These are phyloP conservation scores for Lamprotornis superbus DNA, from an alignment of 2,113 vertebrate genomes.

Conservation along the genomic window DNA sequence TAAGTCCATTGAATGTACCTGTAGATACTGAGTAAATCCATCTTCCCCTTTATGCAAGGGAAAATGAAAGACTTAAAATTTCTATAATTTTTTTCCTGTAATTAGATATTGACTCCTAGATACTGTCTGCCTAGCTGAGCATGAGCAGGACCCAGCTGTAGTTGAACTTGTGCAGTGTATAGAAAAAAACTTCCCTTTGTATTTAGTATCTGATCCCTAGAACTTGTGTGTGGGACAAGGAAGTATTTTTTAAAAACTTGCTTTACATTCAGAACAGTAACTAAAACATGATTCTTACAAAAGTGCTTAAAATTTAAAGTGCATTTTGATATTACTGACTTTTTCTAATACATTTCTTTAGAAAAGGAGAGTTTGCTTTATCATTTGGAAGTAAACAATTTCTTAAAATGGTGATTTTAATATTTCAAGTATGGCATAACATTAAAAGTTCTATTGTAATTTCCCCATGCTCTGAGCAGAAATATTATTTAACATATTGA, in stretches of 20 bases:
- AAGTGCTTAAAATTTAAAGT: neutral
- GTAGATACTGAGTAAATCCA: neutral
- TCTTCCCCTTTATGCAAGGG: neutral
- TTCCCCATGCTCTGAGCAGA: neutral
- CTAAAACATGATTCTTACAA: neutral
- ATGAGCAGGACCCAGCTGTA: neutral
- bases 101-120: neutral
- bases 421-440: neutral
- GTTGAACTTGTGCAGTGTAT: neutral
- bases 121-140: neutral
- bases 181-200: neutral
- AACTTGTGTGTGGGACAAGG: neutral
- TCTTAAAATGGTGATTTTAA: neutral
- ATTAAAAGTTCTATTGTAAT: neutral
- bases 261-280: neutral
- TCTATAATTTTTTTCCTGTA: fast-evolving
- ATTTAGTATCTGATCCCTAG: neutral
- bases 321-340: neutral
- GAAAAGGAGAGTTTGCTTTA: neutral
- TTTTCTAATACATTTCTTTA: neutral
- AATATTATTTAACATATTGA: neutral
- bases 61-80: neutral
- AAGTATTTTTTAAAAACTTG: neutral
- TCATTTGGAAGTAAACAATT: neutral
- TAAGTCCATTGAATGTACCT: neutral